Conservation (phyloP, 2,113 vertebrate species). For the Gobio gobio region DNA sequence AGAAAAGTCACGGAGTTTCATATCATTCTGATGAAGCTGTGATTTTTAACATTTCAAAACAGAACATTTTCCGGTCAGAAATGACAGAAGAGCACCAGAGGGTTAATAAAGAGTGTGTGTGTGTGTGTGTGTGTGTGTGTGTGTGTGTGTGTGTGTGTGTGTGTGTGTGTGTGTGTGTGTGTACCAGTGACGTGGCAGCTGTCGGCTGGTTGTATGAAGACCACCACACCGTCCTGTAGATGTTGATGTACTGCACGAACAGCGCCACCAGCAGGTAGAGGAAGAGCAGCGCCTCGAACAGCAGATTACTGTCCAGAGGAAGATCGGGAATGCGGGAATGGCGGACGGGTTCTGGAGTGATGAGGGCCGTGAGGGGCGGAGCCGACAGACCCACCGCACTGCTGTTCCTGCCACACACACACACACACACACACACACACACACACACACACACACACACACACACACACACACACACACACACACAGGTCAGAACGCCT, state of each 20-base stretch:
- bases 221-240: slow-evolving; percentile 99
- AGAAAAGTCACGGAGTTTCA: no score
- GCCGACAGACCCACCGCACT: slow-evolving; percentile 88
- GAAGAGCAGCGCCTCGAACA: slow-evolving; percentile 97
- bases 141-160: not conserved
- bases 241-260: slow-evolving; percentile 98
- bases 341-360: slow-evolving; percentile 94
- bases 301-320: slow-evolving; percentile 89
- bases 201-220: slow-evolving; percentile 95
- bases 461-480: not conserved
- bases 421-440: not conserved
- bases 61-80: no score
- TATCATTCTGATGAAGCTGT: no score
- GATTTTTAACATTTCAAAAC: no score
- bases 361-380: slow-evolving; percentile 91
- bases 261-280: slow-evolving; percentile 94
- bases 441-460: not conserved
- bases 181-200: slow-evolving; percentile 92
- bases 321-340: slow-evolving; percentile 95
- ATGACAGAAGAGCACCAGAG: no score
- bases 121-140: no score
- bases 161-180: not conserved
- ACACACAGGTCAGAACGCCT: no score
- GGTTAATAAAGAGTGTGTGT: no score
- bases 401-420: slow-evolving; percentile 80